Conservation (phyloP, 2,888 invertebrate genomes). For the Tridacna crocea region DNA sequence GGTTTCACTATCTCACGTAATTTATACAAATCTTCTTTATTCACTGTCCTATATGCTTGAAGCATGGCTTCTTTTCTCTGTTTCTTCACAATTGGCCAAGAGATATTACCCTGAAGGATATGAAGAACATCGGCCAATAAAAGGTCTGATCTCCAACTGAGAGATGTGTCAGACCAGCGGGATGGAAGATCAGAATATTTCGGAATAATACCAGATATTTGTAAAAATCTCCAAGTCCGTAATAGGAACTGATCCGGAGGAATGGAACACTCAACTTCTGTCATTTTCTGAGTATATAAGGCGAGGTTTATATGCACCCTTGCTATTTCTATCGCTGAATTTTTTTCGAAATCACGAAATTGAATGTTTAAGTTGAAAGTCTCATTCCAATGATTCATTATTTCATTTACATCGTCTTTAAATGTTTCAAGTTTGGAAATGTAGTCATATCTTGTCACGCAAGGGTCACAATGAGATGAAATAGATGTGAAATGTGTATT, state of each 20-base stretch:
- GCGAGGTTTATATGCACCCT: conserved; percentile 41
- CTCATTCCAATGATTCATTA: conserved; percentile 55
- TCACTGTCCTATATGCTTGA: conserved; percentile 68
- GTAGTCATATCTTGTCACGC: conserved; percentile 64
- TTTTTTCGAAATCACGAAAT: conserved; percentile 64
- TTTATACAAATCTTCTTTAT: conserved; percentile 53
- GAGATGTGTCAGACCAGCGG: conserved; percentile 4
- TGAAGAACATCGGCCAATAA: conserved; percentile 49
- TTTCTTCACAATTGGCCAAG: conserved; percentile 43
- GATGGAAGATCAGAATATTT: conserved; percentile 59
- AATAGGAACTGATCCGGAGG: conserved; percentile 50
- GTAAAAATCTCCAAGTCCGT: conserved; percentile 70
- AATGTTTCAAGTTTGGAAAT: conserved; percentile 70
- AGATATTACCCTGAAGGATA: conserved; percentile 30
- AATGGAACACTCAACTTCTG: conserved; percentile 58
- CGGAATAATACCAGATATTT: conserved; percentile 69
- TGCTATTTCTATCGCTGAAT: conserved; percentile 58
- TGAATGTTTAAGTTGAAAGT: conserved; percentile 56
- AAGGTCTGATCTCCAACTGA: conserved; percentile 24
- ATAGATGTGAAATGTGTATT: conserved; percentile 67
- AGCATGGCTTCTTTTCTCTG: conserved; percentile 67
- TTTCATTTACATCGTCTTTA: conserved; percentile 54
- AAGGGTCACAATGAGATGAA: conserved; percentile 67
- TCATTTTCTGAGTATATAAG: conserved; percentile 47
- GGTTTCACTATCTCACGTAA: conserved; percentile 60